Conservation (phyloP, 2,888 invertebrate species). For the Capitulum mitella region DNA sequence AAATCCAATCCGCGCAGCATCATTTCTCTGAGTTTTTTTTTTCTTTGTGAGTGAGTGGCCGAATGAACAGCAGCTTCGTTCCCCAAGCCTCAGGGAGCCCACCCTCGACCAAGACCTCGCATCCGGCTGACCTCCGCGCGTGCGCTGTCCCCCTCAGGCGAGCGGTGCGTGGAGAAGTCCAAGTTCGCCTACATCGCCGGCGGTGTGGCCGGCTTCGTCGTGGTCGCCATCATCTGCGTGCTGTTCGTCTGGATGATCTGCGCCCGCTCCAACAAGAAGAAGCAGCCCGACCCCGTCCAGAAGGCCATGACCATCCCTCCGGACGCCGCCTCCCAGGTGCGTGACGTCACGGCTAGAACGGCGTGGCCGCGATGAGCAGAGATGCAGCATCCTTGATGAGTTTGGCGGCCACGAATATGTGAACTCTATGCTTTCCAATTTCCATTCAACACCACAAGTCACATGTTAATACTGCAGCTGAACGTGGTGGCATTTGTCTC, state of each 20-base stretch:
- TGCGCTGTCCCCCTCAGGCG: no score
- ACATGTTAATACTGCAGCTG: neutral
- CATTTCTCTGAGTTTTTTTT: neutral
- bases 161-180: slow-evolving; percentile 54
- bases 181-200: slow-evolving; percentile 92
- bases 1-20: neutral
- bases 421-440: neutral
- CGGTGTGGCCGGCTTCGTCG: slow-evolving; percentile 87
- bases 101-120: no score
- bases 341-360: neutral
- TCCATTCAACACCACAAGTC: neutral
- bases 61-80: neutral
- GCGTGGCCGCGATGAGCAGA: no score
- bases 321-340: slow-evolving; percentile 12
- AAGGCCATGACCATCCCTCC: slow-evolving; percentile 18
- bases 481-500: neutral
- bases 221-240: slow-evolving; percentile 83
- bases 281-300: slow-evolving; percentile 30
- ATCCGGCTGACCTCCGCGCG: no score
- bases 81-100: neutral
- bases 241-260: slow-evolving; percentile 96
- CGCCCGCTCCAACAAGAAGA: slow-evolving; percentile 47
- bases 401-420: no score
- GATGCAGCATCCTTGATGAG: no score
- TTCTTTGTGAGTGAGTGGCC: neutral